Conservation (phyloP, 2,888 invertebrate genomes). For the Gerosis bhagava region DNA sequence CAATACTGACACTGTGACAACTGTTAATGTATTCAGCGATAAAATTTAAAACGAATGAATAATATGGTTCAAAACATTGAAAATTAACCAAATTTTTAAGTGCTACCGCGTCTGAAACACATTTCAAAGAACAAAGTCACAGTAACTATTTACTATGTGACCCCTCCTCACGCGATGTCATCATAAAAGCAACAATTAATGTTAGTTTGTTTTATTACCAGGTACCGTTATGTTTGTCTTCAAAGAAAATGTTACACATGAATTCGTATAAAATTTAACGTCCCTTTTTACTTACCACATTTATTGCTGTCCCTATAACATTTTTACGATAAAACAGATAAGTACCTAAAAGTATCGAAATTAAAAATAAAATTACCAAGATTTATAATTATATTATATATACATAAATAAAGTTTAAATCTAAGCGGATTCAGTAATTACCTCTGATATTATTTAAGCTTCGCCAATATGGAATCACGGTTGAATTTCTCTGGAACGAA, state of each 20-base stretch:
- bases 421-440: conserved; percentile 31
- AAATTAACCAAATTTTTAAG: too few species aligned
- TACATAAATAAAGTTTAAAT: conserved; percentile 11
- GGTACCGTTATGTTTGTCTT: conserved; percentile 61
- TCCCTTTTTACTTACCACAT: conserved; percentile 39
- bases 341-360: conserved; percentile 14
- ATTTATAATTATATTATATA: not conserved
- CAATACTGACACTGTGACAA: too few species aligned
- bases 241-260: conserved; percentile 62
- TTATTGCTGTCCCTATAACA: conserved; percentile 25
- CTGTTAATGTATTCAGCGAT: too few species aligned
- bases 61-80: too few species aligned
- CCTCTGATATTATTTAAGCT: conserved; percentile 68
- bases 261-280: conserved; percentile 48
- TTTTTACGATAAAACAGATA: conserved; percentile 23
- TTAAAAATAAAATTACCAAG: conserved; percentile 20
- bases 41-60: too few species aligned
- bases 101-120: too few species aligned
- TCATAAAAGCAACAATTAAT: conserved; percentile 75
- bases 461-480: conserved; percentile 65
- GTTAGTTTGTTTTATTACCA: conserved; percentile 66
- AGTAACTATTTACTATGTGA: conserved; percentile 59
- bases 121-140: conserved; percentile 40
- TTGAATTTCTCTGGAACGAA: conserved; percentile 66
- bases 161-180: conserved; percentile 68